Evolutionary conservation across 2,888 invertebrate species (phyloP), one percentile per base, ranked within the genome.

Genomic region (Drosophila longiperda): DNA sequence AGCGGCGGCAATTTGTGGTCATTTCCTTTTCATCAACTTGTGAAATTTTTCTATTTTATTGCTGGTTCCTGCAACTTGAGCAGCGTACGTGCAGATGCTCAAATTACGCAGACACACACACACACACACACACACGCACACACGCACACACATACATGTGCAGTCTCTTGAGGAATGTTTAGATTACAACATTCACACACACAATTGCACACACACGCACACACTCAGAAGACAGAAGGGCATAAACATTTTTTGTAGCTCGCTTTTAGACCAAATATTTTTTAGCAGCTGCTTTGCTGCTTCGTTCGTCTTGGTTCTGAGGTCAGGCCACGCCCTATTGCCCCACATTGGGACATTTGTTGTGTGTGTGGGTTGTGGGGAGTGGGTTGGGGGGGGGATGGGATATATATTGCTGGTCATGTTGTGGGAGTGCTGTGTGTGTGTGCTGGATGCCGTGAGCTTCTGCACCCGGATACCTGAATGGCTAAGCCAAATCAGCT

Each of bases 21-120:
- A 88, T 87, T 88, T 88, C 89, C 88, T 85, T 87, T 87, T 84
- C 87, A 87, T 89, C 87, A 86, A 83, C 80, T 83, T 76, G 79
- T 63, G 74, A 85, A 83, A 70, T 71, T 75, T 78, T 75, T 70
- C 67, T 66, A 62, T 72, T 75, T 72, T 67, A 70, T 73, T 81
- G 78, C 74, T 63, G 32, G 67, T 48, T 66, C 63, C 70, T 71
- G 64, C 82, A 75, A 70, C 62, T 72, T 66, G 80, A 72, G 71
- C 58, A 71, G 63, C 34, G 75, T 78, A 83, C 89, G 87, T 86
- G 83, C 73, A 88, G 87, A 83, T 87, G 75, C 74, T 85, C 75
- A 66, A 68, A 73, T 70, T 73, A 70, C 65, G 49, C 60, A 62
- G 63, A 67, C 54, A 59, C 66, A 70, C 65, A 45, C 60, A 62